Percentiles rank a stretch among this genome's conserved stretches.
Evolutionary conservation across 2,113 vertebrate genomes (phyloP).

Genomic region (Apaloderma vittatum): DNA sequence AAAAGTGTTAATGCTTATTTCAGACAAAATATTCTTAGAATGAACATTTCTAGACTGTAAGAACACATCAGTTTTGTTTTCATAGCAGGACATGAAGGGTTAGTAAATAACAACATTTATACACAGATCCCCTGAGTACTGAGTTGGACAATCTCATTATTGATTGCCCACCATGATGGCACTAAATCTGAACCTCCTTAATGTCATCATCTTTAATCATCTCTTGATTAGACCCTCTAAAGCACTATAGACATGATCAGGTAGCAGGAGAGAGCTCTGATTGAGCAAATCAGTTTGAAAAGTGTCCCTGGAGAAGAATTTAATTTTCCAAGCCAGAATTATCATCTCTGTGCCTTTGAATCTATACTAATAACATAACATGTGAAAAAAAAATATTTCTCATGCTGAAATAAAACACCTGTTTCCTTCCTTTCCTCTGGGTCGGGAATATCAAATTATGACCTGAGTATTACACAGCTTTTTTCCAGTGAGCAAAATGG

Average conservation of each 20-base stretch:
- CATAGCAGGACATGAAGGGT: background rate
- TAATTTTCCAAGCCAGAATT: slow-evolving; percentile 40
- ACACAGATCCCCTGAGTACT: background rate
- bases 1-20: background rate
- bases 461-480: background rate
- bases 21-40: slow-evolving; percentile 21
- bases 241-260: background rate
- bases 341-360: slow-evolving; percentile 30
- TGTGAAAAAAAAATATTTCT: slow-evolving; percentile 4
- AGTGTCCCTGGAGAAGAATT: slow-evolving; percentile 31
- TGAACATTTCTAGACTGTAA: background rate
- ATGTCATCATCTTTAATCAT: slow-evolving; percentile 39
- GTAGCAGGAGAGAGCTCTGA: slow-evolving; percentile 16
- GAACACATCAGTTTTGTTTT: slow-evolving; percentile 14
- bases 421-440: slow-evolving; percentile 25
- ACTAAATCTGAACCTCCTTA: slow-evolving; percentile 51
- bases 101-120: slow-evolving; percentile 51
- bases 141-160: slow-evolving; percentile 20
- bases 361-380: slow-evolving; percentile 55
- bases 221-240: slow-evolving; percentile 44
- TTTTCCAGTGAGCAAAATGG: background rate
- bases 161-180: slow-evolving; percentile 54
- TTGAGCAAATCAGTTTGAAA: slow-evolving; percentile 49
- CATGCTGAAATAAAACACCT: slow-evolving; percentile 1
- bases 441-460: background rate